These are phyloP conservation scores for Odontothrips loti DNA, from an alignment of 2,888 invertebrate species.

Conservation along the genomic window DNA sequence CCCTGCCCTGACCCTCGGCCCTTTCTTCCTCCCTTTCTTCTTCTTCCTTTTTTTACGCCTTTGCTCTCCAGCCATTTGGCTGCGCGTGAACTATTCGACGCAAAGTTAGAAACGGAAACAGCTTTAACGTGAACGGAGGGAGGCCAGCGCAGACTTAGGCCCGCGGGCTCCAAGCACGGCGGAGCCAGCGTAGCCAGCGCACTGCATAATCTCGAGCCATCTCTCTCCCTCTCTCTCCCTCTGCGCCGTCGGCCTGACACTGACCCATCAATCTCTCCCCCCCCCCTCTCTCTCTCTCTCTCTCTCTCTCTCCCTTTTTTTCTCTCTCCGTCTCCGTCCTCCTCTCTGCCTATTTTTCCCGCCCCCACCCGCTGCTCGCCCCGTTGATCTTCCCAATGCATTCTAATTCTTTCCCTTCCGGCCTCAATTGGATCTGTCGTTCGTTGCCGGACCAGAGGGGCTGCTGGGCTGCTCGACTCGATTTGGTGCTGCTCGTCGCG, in stretches of 20 bases:
- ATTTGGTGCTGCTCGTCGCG: no score
- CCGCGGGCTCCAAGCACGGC: neutral
- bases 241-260: neutral
- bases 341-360: neutral
- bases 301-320: neutral
- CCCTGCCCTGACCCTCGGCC: neutral
- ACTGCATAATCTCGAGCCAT: slow-evolving; percentile 1
- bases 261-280: slow-evolving; percentile 17
- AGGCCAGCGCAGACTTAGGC: neutral
- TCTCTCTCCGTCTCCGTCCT: neutral
- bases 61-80: no score
- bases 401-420: slow-evolving; percentile 24
- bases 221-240: neutral
- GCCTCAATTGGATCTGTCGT: slow-evolving; percentile 19
- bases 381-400: slow-evolving; percentile 20
- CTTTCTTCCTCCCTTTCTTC: neutral
- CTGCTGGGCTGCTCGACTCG: no score
- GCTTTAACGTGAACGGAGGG: neutral
- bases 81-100: no score
- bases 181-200: neutral
- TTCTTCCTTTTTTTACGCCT: neutral
- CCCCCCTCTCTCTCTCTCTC: neutral
- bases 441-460: neutral
- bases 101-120: neutral
- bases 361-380: neutral